Base-by-base conservation (phyloP, 2,113 vertebrate genomes). In the Pristiophorus japonicus region DNA sequence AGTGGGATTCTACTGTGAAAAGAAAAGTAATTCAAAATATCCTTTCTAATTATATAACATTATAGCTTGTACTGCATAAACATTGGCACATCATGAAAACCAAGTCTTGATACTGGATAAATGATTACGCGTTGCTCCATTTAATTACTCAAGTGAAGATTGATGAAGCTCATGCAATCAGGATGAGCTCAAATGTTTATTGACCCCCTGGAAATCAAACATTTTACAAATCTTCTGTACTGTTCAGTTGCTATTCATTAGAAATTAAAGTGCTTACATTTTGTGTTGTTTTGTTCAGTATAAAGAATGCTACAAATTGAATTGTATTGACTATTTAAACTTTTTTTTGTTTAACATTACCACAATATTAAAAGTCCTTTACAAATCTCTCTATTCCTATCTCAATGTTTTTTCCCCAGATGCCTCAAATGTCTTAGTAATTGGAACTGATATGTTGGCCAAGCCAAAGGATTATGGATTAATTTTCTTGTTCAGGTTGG, bases 401-500 rank as follows among this genome's bases (percentile, higher is more conserved):
- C 88, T 63, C 88, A 38, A 34, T 95, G 96, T 96, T 73, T 95
- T 96, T 85, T 84, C 34, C 96, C 97, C 96, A 99, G 99, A 99
- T 97, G 99, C 99, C 95, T 97, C 99, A 63, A 99, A 99, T 22
- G 98, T 98, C 96, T 97, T 99, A 96, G 98, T 98, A 96, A 98
- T 99, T 38, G 98, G 97, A 93, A 98, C 98, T 95, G 98, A 98
- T 75, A 98, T 96, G 81, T 95, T 97, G 96, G 97, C 98, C 14
- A 99, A 99, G 97, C 97, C 98, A 0, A 97, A 98, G 55, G 99
- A 99, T 94, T 91, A 97, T 0, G 98, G 98, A 70, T 96, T 97
- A 4, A 97, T 99, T 65, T 99, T 99, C 97, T 98, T 99, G 97
- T 99, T 99, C 97, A 99, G 98, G 99, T 99, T 97, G 95, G 96